Evolutionary conservation across 1,140 invertebrate species (phyloP).

Genomic region (Cryptotermes secundus): DNA sequence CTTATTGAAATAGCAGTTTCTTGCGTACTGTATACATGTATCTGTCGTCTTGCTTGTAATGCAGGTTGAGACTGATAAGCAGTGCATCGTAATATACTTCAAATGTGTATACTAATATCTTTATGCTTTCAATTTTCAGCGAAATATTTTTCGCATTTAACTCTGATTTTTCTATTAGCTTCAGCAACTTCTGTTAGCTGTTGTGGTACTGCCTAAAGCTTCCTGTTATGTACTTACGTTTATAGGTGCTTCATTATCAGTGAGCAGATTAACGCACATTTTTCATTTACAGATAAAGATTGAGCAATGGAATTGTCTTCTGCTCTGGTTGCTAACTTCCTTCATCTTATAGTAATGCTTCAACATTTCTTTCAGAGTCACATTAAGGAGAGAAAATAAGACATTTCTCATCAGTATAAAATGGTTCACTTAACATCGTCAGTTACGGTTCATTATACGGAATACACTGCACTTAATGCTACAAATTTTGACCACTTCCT

Average conservation of each 20-base stretch:
- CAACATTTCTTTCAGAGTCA: too few species aligned
- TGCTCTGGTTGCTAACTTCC: too few species aligned
- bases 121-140: constrained; percentile 3
- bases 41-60: background rate
- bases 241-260: background rate
- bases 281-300: background rate
- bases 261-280: background rate
- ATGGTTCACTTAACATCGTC: too few species aligned
- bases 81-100: background rate
- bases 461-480: too few species aligned
- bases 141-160: background rate
- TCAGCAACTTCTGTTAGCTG: background rate
- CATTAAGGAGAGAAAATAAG: too few species aligned
- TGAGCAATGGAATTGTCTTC: background rate
- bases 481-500: too few species aligned
- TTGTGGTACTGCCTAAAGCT: background rate
- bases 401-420: too few species aligned
- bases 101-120: background rate
- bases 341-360: too few species aligned
- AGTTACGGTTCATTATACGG: too few species aligned
- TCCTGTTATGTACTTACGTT: background rate
- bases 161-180: background rate
- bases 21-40: background rate
- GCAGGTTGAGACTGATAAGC: background rate
- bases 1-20: background rate